A percentile compares a stretch with the other conserved stretches of the same genome.
These are phyloP conservation scores for Pseudomyrmex dendroicus DNA, from an alignment of 1,140 invertebrate species.

Conservation along the genomic window DNA sequence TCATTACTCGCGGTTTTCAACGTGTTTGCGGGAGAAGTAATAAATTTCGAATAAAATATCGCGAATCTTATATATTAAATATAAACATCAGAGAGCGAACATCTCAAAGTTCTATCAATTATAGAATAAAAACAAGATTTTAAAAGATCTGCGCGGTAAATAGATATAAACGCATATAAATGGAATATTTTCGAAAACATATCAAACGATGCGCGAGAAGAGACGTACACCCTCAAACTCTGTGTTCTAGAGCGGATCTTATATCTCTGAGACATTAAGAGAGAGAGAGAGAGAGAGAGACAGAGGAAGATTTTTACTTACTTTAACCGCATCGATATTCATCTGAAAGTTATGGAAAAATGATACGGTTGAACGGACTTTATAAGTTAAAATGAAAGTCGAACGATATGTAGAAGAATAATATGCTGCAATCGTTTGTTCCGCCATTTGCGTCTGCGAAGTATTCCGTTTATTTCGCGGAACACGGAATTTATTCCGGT, in stretches of 20 bases:
- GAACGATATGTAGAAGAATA: slow-evolving; percentile 35
- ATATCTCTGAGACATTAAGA: slow-evolving; percentile 16
- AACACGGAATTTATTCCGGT: slow-evolving; percentile 69
- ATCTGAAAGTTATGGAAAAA: slow-evolving; percentile 35
- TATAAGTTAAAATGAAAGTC: slow-evolving; percentile 46
- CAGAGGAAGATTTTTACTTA: slow-evolving; percentile 4
- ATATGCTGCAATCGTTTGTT: slow-evolving; percentile 53
- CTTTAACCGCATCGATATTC: slow-evolving; percentile 30
- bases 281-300: not conserved
- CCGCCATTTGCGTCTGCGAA: slow-evolving; percentile 44
- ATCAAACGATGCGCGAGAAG: not conserved
- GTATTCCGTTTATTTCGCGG: slow-evolving; percentile 65
- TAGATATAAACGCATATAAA: not conserved
- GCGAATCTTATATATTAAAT: not conserved
- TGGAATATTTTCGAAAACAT: not conserved
- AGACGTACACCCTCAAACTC: slow-evolving; percentile 1
- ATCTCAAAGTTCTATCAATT: slow-evolving; percentile 4
- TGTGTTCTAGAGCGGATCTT: not conserved
- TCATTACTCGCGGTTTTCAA: slow-evolving; percentile 56
- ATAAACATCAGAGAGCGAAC: no score
- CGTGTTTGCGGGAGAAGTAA: not conserved
- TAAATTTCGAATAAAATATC: not conserved
- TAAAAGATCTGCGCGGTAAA: not conserved
- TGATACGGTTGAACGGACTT: slow-evolving; percentile 30
- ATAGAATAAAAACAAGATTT: not conserved